Percentiles rank a stretch among this genome's conserved stretches.
phyloP scores from a whole-genome alignment of 2,888 invertebrate genomes.

The Epistrophella euchroma region DNA sequence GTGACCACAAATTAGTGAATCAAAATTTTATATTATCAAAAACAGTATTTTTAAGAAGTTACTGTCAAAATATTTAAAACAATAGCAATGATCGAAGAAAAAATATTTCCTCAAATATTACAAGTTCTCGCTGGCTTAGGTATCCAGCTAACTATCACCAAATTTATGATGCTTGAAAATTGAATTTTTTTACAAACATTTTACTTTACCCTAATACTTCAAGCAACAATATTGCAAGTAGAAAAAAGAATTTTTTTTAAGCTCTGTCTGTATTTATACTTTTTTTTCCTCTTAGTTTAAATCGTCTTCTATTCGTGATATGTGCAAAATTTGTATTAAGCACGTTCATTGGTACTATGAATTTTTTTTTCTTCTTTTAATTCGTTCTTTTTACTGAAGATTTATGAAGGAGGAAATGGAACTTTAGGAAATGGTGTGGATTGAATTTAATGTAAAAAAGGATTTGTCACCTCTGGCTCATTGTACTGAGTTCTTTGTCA shows the following conservation, averaged over 20 bases:
- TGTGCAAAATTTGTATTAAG: slow-evolving; percentile 26
- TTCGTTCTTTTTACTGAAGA: not conserved
- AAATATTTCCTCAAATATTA: too few relatives aligned
- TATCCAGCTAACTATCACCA: too few relatives aligned
- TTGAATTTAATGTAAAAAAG: slow-evolving; percentile 66
- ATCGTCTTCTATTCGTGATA: slow-evolving; percentile 14
- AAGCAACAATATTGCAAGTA: not conserved
- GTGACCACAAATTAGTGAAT: too few relatives aligned
- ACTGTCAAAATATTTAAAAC: too few relatives aligned
- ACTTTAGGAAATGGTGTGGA: slow-evolving; percentile 47
- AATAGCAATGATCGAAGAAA: too few relatives aligned
- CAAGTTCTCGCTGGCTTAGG: too few relatives aligned
- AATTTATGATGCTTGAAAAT: not conserved
- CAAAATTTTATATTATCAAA: too few relatives aligned
- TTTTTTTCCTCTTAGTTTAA: not conserved
- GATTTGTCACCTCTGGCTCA: slow-evolving; percentile 50
- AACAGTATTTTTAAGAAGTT: too few relatives aligned
- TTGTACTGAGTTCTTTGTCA: slow-evolving; percentile 52
- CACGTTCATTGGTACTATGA: slow-evolving; percentile 11
- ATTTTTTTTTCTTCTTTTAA: not conserved
- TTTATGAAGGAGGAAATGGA: slow-evolving; percentile 25
- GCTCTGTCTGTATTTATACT: slow-evolving; percentile 11
- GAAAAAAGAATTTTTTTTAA: not conserved
- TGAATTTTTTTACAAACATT: not conserved
- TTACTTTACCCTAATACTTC: not conserved